Evolutionary conservation across 2,888 invertebrate genomes (phyloP), one percentile per base, ranked within the genome.

Genomic region (Cephus runcator): DNA sequence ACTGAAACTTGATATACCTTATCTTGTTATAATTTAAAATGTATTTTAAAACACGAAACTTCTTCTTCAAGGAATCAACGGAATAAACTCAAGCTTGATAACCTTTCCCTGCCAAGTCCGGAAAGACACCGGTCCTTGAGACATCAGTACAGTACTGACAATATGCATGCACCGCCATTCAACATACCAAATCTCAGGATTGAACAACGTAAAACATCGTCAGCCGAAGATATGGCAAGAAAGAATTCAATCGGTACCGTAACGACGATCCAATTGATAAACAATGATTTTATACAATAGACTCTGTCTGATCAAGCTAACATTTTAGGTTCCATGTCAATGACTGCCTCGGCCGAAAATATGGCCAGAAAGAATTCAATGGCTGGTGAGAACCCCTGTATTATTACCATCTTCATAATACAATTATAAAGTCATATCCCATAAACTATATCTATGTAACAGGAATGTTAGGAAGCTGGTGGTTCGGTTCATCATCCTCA

Each of bases 181-280:
- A 96, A 96, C 90, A 97, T 97, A 86, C 97, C 97, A n/a, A 97
- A 97, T 92, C 92, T 97, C 83, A 94, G 96, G 77, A 95, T 97
- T 81, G 97, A 97, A 88, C 96, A 96, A 88, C 94, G 97, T 84
- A 97, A 97, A 92, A 97, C 97, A 2, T 97, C 97, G 73, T 97
- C 97, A 86, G 97, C 97, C 11, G 97, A 97, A 90, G 97, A 97
- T 88, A 97, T 98, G 96, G 97, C 96, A 34, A 94, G 97, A 87
- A 97, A 97, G 91, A 97, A 96, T 90, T 97, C 97, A 12, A 94
- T 95, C 88, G 95, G 96, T 93, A 92, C 89, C 23, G 23, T 56
- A 9, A 15, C 56, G 23, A 56, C 23, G 56, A 56, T 56, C 15
- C 23, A 90, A 79, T 71, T 75, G 23, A 23, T 9, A 56, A 23